Conservation (phyloP, 1,140 invertebrate species). For the Drosophila parvula region DNA sequence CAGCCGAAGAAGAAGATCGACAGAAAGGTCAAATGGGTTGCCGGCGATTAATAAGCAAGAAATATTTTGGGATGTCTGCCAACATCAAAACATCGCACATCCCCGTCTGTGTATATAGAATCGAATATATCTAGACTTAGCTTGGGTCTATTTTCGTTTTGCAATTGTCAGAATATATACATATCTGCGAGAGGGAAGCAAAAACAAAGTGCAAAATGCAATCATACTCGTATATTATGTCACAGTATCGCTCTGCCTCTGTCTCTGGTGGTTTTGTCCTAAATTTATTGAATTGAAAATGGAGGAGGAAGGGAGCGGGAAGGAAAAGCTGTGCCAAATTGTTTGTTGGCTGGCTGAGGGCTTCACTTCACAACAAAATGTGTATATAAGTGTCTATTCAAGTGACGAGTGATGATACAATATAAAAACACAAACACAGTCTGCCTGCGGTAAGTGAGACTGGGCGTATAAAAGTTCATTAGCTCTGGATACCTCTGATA, state of each 20-base stretch:
- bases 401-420: slow-evolving; percentile 18
- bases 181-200: neutral
- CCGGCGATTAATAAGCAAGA: slow-evolving; percentile 41
- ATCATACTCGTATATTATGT: slow-evolving; percentile 55
- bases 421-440: slow-evolving; percentile 17
- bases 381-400: slow-evolving; percentile 21
- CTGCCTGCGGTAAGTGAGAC: neutral
- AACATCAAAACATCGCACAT: slow-evolving; percentile 32
- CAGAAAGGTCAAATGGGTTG: slow-evolving; percentile 43
- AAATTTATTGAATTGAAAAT: slow-evolving; percentile 14
- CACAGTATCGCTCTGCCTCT: slow-evolving; percentile 9
- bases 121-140: slow-evolving; percentile 29
- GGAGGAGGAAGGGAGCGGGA: neutral
- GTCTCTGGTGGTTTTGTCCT: slow-evolving; percentile 16
- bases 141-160: slow-evolving; percentile 53
- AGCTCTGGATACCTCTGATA: neutral
- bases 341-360: slow-evolving; percentile 15
- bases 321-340: slow-evolving; percentile 12
- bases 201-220: slow-evolving; percentile 43
- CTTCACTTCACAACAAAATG: slow-evolving; percentile 13
- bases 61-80: slow-evolving; percentile 66
- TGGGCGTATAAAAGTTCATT: neutral
- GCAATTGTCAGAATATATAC: slow-evolving; percentile 23
- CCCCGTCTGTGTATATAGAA: slow-evolving; percentile 12
- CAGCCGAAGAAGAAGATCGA: slow-evolving; percentile 3